Evolutionary conservation across 2,888 invertebrate species (phyloP).

Genomic region (Rhimphoctona megacephalus): DNA sequence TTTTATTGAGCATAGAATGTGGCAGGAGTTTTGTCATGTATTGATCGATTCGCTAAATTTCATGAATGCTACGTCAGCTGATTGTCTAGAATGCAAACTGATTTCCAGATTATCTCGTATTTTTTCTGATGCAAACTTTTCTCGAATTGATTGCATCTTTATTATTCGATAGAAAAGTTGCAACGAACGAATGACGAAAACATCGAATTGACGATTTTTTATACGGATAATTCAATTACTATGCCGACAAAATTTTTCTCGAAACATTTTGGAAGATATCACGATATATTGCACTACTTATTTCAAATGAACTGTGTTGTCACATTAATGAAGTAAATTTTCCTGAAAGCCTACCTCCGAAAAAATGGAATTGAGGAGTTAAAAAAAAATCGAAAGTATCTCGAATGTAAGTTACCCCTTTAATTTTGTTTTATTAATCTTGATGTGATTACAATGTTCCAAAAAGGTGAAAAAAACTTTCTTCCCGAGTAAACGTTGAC

Average conservation of each 20-base stretch:
- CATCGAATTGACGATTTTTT: too few relatives aligned
- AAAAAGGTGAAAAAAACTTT: not conserved
- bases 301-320: not conserved
- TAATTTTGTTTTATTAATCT: not conserved
- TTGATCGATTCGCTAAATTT: slow-evolving; percentile 8
- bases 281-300: not conserved
- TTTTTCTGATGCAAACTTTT: not conserved
- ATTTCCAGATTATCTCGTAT: not conserved
- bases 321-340: not conserved
- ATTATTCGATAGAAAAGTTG: not conserved
- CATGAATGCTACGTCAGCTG: not conserved
- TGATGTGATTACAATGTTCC: not conserved
- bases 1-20: not conserved
- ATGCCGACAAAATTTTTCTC: too few relatives aligned
- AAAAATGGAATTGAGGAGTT: not conserved
- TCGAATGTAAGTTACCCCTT: not conserved
- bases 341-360: not conserved
- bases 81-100: not conserved
- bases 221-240: too few relatives aligned
- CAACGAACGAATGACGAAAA: not conserved
- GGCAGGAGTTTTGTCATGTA: not conserved
- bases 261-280: not conserved
- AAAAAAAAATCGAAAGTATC: not conserved
- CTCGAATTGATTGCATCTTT: not conserved
- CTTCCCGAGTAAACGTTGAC: too few relatives aligned